phyloP scores from a whole-genome alignment of 2,888 invertebrate genomes.

The Anodontia alba region DNA sequence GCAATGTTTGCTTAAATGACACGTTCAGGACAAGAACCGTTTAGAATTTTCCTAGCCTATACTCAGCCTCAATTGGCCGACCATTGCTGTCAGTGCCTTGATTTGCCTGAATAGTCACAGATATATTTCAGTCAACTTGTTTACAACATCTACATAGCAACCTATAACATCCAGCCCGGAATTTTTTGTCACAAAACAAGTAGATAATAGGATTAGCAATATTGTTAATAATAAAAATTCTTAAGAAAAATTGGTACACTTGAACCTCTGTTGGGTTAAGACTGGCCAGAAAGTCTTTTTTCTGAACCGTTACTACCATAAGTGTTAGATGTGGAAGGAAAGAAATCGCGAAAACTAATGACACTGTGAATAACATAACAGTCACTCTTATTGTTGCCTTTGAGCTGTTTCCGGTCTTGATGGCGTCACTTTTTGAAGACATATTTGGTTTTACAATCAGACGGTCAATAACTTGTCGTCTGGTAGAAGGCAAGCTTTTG shows the following conservation, averaged over 20 bases:
- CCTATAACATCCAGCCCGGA: conserved; percentile 31
- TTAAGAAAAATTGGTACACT: conserved; percentile 52
- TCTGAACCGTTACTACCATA: conserved; percentile 36
- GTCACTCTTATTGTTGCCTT: conserved; percentile 49
- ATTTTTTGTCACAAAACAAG: conserved; percentile 57
- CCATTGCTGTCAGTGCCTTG: too few species aligned
- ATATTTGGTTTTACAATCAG: not conserved
- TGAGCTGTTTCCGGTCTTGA: conserved; percentile 6
- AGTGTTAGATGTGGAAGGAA: conserved; percentile 54
- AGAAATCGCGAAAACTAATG: conserved; percentile 46
- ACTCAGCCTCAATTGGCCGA: too few species aligned
- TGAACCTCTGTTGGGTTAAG: conserved; percentile 29
- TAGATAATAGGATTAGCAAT: conserved; percentile 65
- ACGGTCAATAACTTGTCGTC: not conserved
- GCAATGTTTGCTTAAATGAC: too few species aligned
- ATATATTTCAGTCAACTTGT: not conserved
- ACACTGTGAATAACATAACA: conserved; percentile 54
- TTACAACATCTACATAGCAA: conserved; percentile 13
- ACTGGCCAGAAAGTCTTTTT: conserved; percentile 34
- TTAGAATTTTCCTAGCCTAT: too few species aligned
- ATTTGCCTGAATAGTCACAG: not conserved
- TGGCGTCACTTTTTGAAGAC: not conserved
- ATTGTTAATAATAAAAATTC: conserved; percentile 60
- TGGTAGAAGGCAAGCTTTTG: not conserved
- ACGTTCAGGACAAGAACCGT: too few species aligned